Evolutionary conservation across 2,888 invertebrate genomes (phyloP).

Genomic region (Dorcus parallelipipedus): DNA sequence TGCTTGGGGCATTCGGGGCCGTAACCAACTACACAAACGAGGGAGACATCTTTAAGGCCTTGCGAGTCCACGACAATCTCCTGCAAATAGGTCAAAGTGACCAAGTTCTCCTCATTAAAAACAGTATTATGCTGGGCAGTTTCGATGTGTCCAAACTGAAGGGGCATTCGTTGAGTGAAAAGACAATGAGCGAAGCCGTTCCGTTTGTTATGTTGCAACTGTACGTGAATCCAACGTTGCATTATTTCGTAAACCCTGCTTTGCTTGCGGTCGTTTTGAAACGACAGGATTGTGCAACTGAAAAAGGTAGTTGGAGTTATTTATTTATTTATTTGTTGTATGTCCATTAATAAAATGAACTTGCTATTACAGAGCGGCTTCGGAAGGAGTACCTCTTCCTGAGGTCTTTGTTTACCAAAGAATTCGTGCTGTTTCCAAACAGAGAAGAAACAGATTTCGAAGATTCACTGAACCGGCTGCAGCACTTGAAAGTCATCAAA

Average conservation of each 20-base stretch:
- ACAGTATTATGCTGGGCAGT: slow-evolving; percentile 47
- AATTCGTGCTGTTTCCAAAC: slow-evolving; percentile 56
- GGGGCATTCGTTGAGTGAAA: slow-evolving; percentile 63
- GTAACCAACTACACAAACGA: slow-evolving; percentile 44
- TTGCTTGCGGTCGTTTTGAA: slow-evolving; percentile 52
- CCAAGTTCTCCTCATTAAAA: slow-evolving; percentile 46
- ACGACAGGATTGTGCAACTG: not conserved
- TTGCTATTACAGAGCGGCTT: slow-evolving; percentile 51
- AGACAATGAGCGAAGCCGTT: slow-evolving; percentile 66
- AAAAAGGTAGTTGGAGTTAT: not conserved
- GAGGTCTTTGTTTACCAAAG: slow-evolving; percentile 58
- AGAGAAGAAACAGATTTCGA: slow-evolving; percentile 53
- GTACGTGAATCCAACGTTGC: slow-evolving; percentile 73
- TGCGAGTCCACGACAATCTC: slow-evolving; percentile 58
- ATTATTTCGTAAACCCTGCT: slow-evolving; percentile 65
- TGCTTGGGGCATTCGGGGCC: slow-evolving; percentile 48
- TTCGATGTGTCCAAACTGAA: slow-evolving; percentile 53
- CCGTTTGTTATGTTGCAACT: slow-evolving; percentile 70
- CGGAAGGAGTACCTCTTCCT: slow-evolving; percentile 50
- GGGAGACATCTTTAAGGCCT: slow-evolving; percentile 54
- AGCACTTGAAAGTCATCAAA: slow-evolving; percentile 39
- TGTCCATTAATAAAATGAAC: not conserved
- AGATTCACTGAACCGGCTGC: slow-evolving; percentile 43
- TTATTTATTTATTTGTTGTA: not conserved
- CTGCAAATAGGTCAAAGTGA: slow-evolving; percentile 43